Evolutionary conservation across 2,113 vertebrate species (phyloP).

Genomic region (Typhlomys cinereus): DNA sequence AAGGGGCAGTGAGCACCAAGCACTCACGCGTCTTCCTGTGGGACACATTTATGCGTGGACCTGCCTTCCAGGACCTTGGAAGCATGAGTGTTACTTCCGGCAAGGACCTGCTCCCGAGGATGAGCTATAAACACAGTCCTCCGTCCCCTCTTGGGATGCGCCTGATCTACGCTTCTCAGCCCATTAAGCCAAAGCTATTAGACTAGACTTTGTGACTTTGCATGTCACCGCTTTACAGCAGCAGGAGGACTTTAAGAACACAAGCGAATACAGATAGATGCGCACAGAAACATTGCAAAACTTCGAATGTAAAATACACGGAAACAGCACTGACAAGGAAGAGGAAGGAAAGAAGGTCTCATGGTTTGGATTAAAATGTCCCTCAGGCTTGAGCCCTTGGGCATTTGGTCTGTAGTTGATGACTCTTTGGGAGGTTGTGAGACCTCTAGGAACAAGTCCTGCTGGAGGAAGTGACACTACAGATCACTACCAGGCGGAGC

Average conservation of each 20-base stretch:
- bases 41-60: accelerated
- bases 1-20: not conserved
- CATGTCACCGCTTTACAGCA: not conserved
- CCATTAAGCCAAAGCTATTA: not conserved
- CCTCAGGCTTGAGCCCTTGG: not conserved
- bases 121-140: not conserved
- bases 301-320: not conserved
- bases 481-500: not conserved
- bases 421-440: accelerated
- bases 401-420: not conserved
- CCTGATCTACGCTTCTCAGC: not conserved
- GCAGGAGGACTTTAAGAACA: not conserved
- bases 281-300: not conserved
- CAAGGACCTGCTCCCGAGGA: not conserved
- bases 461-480: not conserved
- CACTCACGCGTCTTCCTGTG: not conserved
- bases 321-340: not conserved
- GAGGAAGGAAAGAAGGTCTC: not conserved
- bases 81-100: accelerated
- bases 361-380: not conserved
- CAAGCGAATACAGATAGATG: not conserved
- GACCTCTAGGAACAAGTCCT: too few species aligned
- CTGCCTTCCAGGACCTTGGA: not conserved
- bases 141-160: not conserved
- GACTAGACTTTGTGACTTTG: not conserved